Percentiles rank a stretch among this genome's conserved stretches.
Evolutionary conservation across 2,113 vertebrate species (phyloP).

Genomic region (Pionites leucogaster): DNA sequence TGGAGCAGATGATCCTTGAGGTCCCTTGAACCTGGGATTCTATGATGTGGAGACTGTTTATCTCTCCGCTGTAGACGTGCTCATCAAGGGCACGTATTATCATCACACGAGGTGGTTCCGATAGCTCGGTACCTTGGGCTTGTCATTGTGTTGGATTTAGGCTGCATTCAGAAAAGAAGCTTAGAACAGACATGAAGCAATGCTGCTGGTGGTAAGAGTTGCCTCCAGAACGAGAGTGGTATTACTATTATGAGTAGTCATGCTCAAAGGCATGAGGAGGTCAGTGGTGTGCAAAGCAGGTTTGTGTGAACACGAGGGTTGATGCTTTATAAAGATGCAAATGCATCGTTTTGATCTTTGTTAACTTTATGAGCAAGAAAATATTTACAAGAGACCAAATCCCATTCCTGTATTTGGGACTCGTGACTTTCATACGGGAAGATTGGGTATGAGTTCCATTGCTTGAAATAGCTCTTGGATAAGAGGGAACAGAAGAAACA

Average conservation of each 20-base stretch:
- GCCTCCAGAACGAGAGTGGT: not conserved
- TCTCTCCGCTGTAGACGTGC: not conserved
- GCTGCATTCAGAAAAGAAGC: not conserved
- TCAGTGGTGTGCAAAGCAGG: not conserved
- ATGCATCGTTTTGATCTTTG: not conserved
- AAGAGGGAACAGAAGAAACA: not conserved
- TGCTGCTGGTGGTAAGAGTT: not conserved
- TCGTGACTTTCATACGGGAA: not conserved
- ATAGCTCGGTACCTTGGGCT: not conserved
- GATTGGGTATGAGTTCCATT: not conserved
- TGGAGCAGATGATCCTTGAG: not conserved
- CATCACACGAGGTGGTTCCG: not conserved
- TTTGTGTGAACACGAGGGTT: not conserved
- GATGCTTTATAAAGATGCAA: not conserved
- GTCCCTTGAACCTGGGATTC: not conserved
- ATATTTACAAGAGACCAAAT: not conserved
- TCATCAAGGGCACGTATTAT: not conserved
- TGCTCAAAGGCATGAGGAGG: not conserved
- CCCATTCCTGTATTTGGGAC: not conserved
- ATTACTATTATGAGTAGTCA: not conserved
- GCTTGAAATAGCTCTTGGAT: conserved; percentile 22
- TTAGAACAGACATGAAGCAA: not conserved
- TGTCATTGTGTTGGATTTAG: not conserved
- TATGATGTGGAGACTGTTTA: too few relatives aligned
- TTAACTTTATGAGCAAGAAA: not conserved